Percentiles rank a stretch among this genome's conserved stretches.
phyloP scores from a whole-genome alignment of 2,113 vertebrate species.

The Baryphthengus martii region DNA sequence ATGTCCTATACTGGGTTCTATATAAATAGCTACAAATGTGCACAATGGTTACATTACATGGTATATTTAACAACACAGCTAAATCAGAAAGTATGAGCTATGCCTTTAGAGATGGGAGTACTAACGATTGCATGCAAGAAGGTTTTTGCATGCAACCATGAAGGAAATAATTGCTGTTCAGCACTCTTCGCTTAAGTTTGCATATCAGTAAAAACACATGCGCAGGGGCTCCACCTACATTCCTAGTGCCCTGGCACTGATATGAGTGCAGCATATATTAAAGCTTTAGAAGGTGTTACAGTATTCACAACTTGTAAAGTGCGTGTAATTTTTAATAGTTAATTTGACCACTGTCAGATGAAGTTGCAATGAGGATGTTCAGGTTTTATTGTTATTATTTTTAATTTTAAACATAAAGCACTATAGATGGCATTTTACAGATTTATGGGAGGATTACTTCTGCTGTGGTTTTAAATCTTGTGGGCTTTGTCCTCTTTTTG shows the following conservation, averaged over 20 bases:
- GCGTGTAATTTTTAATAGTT: not conserved
- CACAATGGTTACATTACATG: conserved; percentile 65
- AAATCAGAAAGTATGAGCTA: conserved; percentile 28
- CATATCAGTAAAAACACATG: conserved; percentile 64
- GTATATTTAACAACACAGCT: conserved; percentile 67
- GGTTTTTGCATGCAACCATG: conserved; percentile 67
- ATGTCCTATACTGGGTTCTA: conserved; percentile 31
- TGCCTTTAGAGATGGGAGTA: conserved; percentile 38
- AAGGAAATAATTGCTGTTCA: conserved; percentile 68
- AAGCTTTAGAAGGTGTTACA: conserved; percentile 15
- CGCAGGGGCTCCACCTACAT: conserved; percentile 27
- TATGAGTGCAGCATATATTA: conserved; percentile 33
- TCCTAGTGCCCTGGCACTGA: conserved; percentile 23
- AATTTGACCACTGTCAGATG: not conserved
- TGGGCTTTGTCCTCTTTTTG: not conserved
- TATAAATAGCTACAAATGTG: conserved; percentile 59
- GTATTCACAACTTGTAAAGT: not conserved
- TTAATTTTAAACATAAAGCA: not conserved
- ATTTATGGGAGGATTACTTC: not conserved
- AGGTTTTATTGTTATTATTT: not conserved
- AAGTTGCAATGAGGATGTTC: not conserved
- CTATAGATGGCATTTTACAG: not conserved
- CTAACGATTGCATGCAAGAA: conserved; percentile 48
- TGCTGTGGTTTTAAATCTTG: not conserved
- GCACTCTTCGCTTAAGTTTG: conserved; percentile 51